These are phyloP conservation scores for Chaetorhynchus papuensis DNA, from an alignment of 2,113 vertebrate species.

Conservation along the genomic window DNA sequence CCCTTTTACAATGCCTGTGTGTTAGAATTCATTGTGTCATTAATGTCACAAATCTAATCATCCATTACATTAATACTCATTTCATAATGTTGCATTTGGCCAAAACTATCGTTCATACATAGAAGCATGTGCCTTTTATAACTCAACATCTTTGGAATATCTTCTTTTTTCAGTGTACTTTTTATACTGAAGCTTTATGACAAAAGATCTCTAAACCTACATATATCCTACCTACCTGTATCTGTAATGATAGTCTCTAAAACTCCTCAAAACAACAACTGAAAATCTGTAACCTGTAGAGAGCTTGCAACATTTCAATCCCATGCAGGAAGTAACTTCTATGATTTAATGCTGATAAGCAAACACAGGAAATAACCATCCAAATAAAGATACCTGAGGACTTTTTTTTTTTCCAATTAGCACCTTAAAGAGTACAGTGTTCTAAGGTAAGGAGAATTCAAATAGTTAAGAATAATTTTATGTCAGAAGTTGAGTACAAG, in stretches of 20 bases:
- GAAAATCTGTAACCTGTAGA: not conserved
- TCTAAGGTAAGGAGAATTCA: not conserved
- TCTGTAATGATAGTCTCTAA: not conserved
- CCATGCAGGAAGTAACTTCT: not conserved
- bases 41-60: not conserved
- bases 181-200: not conserved
- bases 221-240: not conserved
- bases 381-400: not conserved
- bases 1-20: not conserved
- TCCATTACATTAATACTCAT: not conserved
- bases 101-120: not conserved
- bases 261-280: not conserved
- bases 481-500: not conserved
- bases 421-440: not conserved
- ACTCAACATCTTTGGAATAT: not conserved
- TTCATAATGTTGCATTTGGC: not conserved
- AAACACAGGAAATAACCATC: not conserved
- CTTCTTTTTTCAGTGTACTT: not conserved
- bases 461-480: not conserved
- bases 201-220: not conserved
- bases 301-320: not conserved
- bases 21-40: not conserved
- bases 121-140: not conserved
- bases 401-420: not conserved
- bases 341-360: not conserved